phyloP scores from a whole-genome alignment of 2,888 invertebrate genomes.

The Cryptosula pallasiana region DNA sequence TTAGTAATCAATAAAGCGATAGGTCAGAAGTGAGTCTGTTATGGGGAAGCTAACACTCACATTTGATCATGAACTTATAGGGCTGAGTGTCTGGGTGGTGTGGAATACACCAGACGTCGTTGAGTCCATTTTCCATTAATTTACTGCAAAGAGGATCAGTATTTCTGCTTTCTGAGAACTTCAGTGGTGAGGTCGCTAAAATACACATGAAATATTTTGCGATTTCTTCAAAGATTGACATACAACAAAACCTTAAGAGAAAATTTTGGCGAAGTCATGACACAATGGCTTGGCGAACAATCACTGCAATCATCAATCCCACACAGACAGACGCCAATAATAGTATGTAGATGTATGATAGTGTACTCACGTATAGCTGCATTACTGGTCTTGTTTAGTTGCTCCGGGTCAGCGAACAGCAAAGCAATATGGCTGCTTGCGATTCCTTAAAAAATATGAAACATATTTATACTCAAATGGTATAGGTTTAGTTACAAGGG shows the following conservation, averaged over 20 bases:
- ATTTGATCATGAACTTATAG: background rate
- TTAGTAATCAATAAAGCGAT: no score
- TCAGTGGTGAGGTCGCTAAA: no score
- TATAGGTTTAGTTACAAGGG: no score
- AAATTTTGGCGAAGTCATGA: no score
- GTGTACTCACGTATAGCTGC: background rate
- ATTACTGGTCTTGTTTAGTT: background rate
- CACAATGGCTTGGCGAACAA: no score
- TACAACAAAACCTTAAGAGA: no score
- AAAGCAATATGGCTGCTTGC: conserved; percentile 3
- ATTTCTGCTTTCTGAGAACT: no score
- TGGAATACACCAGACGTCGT: background rate
- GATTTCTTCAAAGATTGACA: no score
- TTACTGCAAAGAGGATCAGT: background rate
- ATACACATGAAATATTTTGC: no score
- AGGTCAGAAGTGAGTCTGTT: no score
- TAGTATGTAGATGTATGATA: background rate
- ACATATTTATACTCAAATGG: background rate
- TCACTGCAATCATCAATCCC: no score
- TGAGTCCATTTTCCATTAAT: background rate
- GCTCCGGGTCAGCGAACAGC: background rate
- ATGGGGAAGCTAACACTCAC: no score
- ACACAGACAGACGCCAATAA: background rate
- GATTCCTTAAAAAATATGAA: background rate
- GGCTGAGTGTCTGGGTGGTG: background rate